Conservation (phyloP, 2,888 invertebrate genomes). For the Eubasilissa splendida region DNA sequence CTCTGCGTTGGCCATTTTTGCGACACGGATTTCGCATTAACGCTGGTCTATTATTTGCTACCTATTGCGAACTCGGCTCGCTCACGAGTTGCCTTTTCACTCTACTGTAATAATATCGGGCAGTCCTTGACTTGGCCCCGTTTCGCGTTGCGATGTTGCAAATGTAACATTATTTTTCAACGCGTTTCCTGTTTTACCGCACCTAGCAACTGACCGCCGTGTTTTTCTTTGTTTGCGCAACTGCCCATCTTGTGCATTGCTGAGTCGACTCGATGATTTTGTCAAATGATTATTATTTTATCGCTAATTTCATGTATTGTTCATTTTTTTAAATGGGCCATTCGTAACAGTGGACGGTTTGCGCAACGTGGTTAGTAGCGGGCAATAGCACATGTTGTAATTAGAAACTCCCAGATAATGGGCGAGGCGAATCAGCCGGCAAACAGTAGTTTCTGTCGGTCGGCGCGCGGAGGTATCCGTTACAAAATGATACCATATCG, state of each 20-base stretch:
- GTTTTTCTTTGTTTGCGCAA: too few relatives aligned
- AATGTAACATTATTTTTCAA: neutral
- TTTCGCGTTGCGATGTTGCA: neutral
- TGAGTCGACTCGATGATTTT: neutral
- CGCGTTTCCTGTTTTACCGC: too few relatives aligned
- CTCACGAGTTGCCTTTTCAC: slow-evolving; percentile 7
- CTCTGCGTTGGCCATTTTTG: slow-evolving; percentile 1
- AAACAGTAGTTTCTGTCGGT: slow-evolving; percentile 29
- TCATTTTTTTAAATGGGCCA: neutral
- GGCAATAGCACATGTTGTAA: slow-evolving; percentile 24
- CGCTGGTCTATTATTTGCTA: slow-evolving; percentile 2
- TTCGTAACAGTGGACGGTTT: slow-evolving; percentile 8
- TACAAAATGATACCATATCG: slow-evolving; percentile 25
- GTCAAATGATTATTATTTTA: neutral
- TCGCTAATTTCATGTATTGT: neutral
- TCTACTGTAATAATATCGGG: neutral
- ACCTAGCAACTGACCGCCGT: too few relatives aligned
- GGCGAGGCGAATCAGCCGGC: slow-evolving; percentile 29
- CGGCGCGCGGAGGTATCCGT: slow-evolving; percentile 25
- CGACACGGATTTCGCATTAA: slow-evolving; percentile 30
- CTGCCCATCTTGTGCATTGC: neutral
- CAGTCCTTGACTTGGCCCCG: slow-evolving; percentile 24
- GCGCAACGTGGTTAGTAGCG: slow-evolving; percentile 4
- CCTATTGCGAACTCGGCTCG: neutral
- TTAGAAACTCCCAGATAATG: slow-evolving; percentile 26